Conservation (phyloP, 2,797 vertebrate genomes). For the Gallinago nigripennis region DNA sequence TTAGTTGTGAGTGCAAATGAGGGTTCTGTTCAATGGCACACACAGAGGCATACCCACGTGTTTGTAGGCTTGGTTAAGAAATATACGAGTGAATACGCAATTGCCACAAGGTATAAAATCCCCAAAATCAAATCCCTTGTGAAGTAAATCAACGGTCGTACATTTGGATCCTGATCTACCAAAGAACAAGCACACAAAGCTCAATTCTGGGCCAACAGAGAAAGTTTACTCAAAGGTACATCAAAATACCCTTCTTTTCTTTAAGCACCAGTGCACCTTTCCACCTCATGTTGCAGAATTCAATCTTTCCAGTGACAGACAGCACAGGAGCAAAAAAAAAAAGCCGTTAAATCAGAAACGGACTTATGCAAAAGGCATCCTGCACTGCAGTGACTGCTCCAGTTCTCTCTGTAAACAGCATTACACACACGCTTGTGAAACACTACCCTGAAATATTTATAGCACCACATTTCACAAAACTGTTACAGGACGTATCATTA, state of each 20-base stretch:
- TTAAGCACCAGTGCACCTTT: neutral
- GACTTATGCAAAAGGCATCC: neutral
- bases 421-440: neutral
- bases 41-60: fast-evolving
- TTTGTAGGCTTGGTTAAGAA: neutral
- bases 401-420: neutral
- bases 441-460: neutral
- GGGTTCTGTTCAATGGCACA: fast-evolving
- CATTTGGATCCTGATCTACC: neutral
- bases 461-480: neutral
- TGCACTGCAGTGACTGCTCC: neutral
- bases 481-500: neutral
- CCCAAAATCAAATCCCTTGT: neutral
- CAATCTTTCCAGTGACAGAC: neutral
- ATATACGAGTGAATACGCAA: neutral
- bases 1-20: neutral
- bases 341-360: neutral
- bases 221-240: neutral
- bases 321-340: neutral
- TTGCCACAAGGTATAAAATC: neutral
- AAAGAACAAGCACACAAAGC: neutral
- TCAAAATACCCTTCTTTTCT: neutral
- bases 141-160: neutral
- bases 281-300: neutral
- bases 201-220: neutral